Evolutionary conservation across 1,140 invertebrate genomes (phyloP), one percentile per base, ranked within the genome.

Genomic region (Calycopis cecrops): DNA sequence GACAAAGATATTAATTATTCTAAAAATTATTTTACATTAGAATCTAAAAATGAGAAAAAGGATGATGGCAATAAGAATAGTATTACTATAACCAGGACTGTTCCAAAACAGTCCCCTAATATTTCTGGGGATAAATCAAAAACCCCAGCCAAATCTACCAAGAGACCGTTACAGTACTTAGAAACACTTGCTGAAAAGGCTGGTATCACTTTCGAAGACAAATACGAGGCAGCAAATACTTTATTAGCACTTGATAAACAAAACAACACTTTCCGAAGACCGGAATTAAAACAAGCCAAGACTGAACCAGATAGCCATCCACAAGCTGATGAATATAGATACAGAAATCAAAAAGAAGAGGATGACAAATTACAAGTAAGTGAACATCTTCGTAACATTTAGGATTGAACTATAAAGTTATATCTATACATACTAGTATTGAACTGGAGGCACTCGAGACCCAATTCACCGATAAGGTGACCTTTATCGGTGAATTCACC

Each of bases 171-270:
- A n/a, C 91, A 92, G 88, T 92, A 90, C 66, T 75, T 92, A 60
- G 91, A 92, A 65, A 92, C 91, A 8, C 82, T 92, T 35, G 91
- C 91, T 9, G 90, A 92, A 62, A 92, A 92, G 62, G 91, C 91
- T 48, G 91, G 91, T 1, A 91, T 92, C 9, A 91, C 90, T 21
- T 90, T 91, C 63, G 91, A 92, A 67, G 91, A 92, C 73, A 92
- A 92, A 76, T 92, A 91, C 80, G 91, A 92, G 77, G 89, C 90
- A 57, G 90, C 90, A 12, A 90, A 89, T 62, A 90, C 89, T 33
- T 62, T 90, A 56, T 62, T 90, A 55, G 89, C 89, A 60, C 71
- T 90, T 61, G 89, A 90, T 60, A 87, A 90, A 60, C 81, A 85
- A 51, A 87, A 84, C 49, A 79, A 63, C 49, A 67, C 64, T n/a